phyloP scores from a whole-genome alignment of 2,888 invertebrate genomes.

The Zele albiditarsus region DNA sequence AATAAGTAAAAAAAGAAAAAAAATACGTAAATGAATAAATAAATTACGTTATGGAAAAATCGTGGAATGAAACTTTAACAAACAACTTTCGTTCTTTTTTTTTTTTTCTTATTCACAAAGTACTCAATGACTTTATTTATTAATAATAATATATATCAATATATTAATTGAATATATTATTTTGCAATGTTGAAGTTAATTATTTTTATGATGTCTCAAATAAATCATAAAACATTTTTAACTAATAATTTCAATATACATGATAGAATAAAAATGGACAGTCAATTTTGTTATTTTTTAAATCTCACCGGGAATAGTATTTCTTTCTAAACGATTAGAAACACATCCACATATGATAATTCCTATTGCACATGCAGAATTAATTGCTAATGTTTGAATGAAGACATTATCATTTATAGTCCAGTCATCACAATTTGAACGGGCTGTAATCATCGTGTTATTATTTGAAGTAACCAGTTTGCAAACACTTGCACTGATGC shows the following conservation, averaged over 20 bases:
- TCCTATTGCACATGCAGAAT: slow-evolving; percentile 78
- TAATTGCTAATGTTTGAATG: slow-evolving; percentile 80
- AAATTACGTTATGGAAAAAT: no score
- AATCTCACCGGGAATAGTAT: slow-evolving; percentile 67
- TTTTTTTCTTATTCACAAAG: no score
- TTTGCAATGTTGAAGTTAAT: no score
- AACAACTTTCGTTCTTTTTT: no score
- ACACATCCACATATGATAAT: slow-evolving; percentile 80
- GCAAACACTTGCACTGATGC: slow-evolving; percentile 73
- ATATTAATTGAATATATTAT: no score
- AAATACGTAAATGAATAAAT: no score
- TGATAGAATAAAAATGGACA: neutral
- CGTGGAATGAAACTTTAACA: no score
- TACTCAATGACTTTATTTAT: no score
- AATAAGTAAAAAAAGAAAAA: no score
- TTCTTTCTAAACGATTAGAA: slow-evolving; percentile 68
- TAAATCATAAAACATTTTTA: no score
- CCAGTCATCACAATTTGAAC: slow-evolving; percentile 71
- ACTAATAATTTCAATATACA: neutral
- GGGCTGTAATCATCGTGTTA: neutral
- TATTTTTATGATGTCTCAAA: neutral
- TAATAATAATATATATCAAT: no score
- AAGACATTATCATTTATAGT: slow-evolving; percentile 79
- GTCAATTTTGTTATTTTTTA: neutral
- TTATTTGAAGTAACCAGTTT: slow-evolving; percentile 65